Evolutionary conservation across 2,888 invertebrate species (phyloP), one percentile per base, ranked within the genome.

Genomic region (Unio delphinus): DNA sequence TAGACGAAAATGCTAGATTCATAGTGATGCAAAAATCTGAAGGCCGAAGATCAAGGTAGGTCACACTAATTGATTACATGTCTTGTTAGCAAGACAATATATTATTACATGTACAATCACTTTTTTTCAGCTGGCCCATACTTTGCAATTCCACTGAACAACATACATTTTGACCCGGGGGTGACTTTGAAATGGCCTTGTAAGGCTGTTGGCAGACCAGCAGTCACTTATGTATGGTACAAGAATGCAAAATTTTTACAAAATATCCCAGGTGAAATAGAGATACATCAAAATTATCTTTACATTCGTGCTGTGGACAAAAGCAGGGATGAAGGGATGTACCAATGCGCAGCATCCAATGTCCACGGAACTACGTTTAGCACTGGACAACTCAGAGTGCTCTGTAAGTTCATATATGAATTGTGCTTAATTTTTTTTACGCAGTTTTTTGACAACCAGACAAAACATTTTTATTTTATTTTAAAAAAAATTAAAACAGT

Each of bases 281-380:
- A 70, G 55, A 72, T 79, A 28, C 57, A 55, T 11, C 69, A 70
- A 11, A 86, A 84, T 67, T 65, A 70, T 8, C 65, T 87, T 65
- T 75, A 70, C 34, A 86, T 88, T 56, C 26, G 59, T 11, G 55
- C 66, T 18, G 69, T 72, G 0, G 26, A 63, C 11, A 55, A 34
- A 28, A 66, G 28, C 7, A 34, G 34, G 23, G 75, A 98, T 90
- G 94, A 95, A 67, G 98, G 95, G 45, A 97, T 98, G 96, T 98
- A 95, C 89, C 98, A 98, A 86, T 98, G 98, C 88, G 93, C 94
- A 82, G 97, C 97, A 0, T 93, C 92, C 70, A 98, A 98, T 92
- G 95, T 95, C 79, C 90, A 97, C 15, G 95, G 95, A 87, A 94
- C 94, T 0, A 93, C 93, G 71, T 97, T 94, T 89, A 96, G 96